Base-by-base conservation (phyloP, 2,113 vertebrate species). In the Proteles cristata region DNA sequence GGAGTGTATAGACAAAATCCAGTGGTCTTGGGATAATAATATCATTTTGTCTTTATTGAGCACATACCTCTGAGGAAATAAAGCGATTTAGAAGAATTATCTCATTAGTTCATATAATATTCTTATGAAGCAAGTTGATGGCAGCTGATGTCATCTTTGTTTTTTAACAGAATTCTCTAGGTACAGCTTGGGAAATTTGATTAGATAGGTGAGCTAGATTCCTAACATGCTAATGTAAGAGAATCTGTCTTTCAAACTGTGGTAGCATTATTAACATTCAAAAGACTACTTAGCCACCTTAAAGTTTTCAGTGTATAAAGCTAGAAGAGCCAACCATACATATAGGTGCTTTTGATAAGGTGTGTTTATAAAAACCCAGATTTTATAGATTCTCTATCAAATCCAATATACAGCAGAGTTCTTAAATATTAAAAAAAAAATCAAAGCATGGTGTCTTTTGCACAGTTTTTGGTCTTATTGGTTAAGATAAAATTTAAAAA, bases 51-150 rank as follows among this genome's bases (percentile, higher is more conserved):
- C 82, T 93, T 90, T 90, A 81, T n/a, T 68, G 84, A 94, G 31
- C 14, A 88, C 45, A 88, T 97, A 84, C 69, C 94, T 97, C 95
- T 87, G 55, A 96, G 90, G 84, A 94, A 85, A 63, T 95, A 84
- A 96, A 92, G 73, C 95, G 58, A 93, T 97, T 98, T 96, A 82
- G 53, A 92, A 90, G 66, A 97, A 96, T 98, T 94, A 73, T 85
- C 94, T 96, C 91, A 95, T 92, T 97, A 84, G 76, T 92, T 92
- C 79, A 55, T n/a, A 69, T 84, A 95, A 95, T 86, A 97, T 80
- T 95, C 87, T 93, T 76, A 58, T 50, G 84, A 90, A 96, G 66
- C 25, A 82, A 74, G 33, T 43, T 86, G 66, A 97, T 76, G 63
- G 91, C 48, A 96, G 58, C 12, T 55, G 80, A 97, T 82, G 7